Evolutionary conservation across 2,888 invertebrate species (phyloP).

Genomic region (Pyrochroa serraticornis): DNA sequence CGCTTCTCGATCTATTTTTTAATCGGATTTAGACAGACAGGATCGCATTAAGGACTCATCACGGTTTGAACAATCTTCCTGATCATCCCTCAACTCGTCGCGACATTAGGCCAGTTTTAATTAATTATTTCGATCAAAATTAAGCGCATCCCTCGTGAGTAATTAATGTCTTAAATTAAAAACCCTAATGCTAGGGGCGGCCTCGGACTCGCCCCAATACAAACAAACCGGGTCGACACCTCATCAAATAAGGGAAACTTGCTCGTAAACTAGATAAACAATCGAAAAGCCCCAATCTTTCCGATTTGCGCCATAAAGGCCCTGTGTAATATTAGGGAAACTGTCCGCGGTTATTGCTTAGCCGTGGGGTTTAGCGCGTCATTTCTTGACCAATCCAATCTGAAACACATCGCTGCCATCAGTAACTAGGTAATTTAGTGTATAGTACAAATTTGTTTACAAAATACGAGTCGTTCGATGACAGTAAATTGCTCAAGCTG

Average conservation of each 20-base stretch:
- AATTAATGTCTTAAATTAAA: conserved; percentile 11
- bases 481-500: conserved; percentile 23
- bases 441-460: conserved; percentile 26
- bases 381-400: conserved; percentile 32
- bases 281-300: no score
- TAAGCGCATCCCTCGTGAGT: conserved; percentile 3
- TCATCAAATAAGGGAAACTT: conserved; percentile 2
- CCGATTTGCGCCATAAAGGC: background rate
- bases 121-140: conserved; percentile 1
- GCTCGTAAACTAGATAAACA: background rate
- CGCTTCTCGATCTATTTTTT: conserved; percentile 6
- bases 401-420: conserved; percentile 23
- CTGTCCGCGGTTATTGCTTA: background rate
- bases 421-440: conserved; percentile 28
- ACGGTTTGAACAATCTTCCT: background rate
- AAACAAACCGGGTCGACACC: background rate
- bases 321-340: conserved; percentile 4
- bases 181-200: no score
- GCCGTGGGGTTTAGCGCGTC: no score
- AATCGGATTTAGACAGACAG: no score
- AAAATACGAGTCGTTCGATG: conserved; percentile 22
- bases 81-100: background rate
- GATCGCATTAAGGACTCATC: no score
- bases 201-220: no score
- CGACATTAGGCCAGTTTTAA: background rate